Evolutionary conservation across 2,113 vertebrate species (phyloP).

Genomic region (Boleophthalmus pectinirostris): DNA sequence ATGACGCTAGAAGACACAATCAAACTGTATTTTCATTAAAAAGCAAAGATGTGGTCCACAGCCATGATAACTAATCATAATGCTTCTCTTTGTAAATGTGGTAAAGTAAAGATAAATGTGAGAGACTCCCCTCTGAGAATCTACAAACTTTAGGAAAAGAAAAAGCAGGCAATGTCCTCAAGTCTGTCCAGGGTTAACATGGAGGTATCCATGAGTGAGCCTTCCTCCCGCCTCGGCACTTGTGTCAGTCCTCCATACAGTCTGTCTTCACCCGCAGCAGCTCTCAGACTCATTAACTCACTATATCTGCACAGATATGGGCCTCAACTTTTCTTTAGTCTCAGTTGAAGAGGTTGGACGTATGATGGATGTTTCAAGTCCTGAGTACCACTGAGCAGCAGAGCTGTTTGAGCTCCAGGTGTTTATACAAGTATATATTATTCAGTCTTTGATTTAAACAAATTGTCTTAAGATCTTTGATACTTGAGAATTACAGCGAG

Average conservation of each 20-base stretch:
- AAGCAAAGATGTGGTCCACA: slow-evolving; percentile 67
- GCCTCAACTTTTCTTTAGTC: slow-evolving; percentile 49
- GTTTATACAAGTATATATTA: slow-evolving; percentile 77
- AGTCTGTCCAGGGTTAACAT: slow-evolving; percentile 76
- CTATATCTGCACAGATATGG: slow-evolving; percentile 55
- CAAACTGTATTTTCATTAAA: slow-evolving; percentile 64
- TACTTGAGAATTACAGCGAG: slow-evolving; percentile 57
- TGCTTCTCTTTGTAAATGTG: slow-evolving; percentile 43
- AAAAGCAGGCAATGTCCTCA: slow-evolving; percentile 67
- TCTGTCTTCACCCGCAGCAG: slow-evolving; percentile 23
- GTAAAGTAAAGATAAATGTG: slow-evolving; percentile 25
- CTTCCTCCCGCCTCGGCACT: slow-evolving; percentile 33
- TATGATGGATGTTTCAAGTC: slow-evolving; percentile 76
- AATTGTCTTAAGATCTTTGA: slow-evolving; percentile 41
- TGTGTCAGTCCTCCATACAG: slow-evolving; percentile 4
- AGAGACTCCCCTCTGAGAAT: slow-evolving; percentile 33
- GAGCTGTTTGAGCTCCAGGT: slow-evolving; percentile 91
- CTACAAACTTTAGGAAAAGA: slow-evolving; percentile 8
- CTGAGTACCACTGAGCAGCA: slow-evolving; percentile 99
- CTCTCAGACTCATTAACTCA: slow-evolving; percentile 11
- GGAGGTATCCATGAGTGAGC: slow-evolving; percentile 63
- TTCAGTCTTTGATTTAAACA: slow-evolving; percentile 77
- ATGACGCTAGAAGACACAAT: slow-evolving; percentile 73
- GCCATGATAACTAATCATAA: slow-evolving; percentile 45
- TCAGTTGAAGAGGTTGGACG: slow-evolving; percentile 43